Base-by-base conservation (phyloP, 1,140 invertebrate genomes). In the Macrocentrus cingulum region DNA sequence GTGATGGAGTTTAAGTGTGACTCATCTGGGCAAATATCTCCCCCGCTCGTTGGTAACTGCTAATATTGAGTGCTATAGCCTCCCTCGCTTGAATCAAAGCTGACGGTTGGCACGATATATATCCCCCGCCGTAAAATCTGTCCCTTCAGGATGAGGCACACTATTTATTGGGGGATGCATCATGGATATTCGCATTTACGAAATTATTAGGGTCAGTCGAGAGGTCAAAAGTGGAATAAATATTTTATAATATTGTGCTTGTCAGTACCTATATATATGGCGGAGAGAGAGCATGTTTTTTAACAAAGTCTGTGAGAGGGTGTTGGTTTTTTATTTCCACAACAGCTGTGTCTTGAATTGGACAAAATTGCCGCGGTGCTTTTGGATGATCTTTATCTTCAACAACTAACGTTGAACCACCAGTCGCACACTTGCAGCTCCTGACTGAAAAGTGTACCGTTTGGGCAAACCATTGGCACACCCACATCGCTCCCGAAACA, bases 381-480 rank as follows among this genome's bases (percentile, higher is more conserved):
- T 34, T 11, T 6, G 11, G 6, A 7, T 34, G 29, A 34, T 34
- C 11, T 6, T 34, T 34, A 7, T 25, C 11, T 46, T 66, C 53
- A 39, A 59, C 79, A 81, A n/a, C 69, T 59, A 2, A 81, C 76
- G 51, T 80, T 80, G 59, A 72, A 81, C 77, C 79, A 80, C 79
- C 79, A 80, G 61, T 77, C 74, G 60, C 80, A 81, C 0, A 73
- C 72, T 11, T 80, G 66, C 3, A 75, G 58, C n/a, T 72, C 65
- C 63, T 83, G 80, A 48, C 72, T 79, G 66, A 83, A 83, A 1
- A 82, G 57, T 1, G 81, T 83, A 5, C 80, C 80, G 56, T 83
- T 82, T 1, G 81, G 80, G 65, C 81, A 83, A 0, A 82, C 67
- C 66, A 83, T 82, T 6, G 77, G 72, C n/a, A 77, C 72, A 29